A percentile compares a stretch with the other conserved stretches of the same genome.
Conservation (phyloP, 2,888 invertebrate species). For the Sycophila texana region DNA sequence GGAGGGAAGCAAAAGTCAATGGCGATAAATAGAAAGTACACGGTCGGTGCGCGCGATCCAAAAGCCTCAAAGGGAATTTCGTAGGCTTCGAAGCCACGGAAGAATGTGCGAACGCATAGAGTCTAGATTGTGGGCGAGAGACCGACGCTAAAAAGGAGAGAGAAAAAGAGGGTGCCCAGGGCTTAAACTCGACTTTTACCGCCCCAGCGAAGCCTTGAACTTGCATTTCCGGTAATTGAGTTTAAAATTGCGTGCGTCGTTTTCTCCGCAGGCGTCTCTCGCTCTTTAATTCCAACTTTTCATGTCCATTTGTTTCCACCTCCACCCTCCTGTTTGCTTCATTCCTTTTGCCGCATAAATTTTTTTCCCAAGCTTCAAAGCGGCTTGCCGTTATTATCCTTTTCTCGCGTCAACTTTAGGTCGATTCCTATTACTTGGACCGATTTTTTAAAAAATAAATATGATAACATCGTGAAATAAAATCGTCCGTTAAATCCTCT, state of each 20-base stretch:
- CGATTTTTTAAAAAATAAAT: neutral
- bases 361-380: conserved; percentile 37
- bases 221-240: conserved; percentile 54
- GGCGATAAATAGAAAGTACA: neutral
- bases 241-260: conserved; percentile 53
- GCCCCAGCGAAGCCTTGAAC: conserved; percentile 51
- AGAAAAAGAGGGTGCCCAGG: conserved; percentile 7
- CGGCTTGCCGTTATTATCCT: neutral
- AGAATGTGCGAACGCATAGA: conserved; percentile 37
- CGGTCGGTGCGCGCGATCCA: neutral
- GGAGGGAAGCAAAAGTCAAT: neutral
- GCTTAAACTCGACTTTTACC: conserved; percentile 37
- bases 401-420: neutral
- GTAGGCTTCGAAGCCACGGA: conserved; percentile 22
- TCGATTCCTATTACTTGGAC: conserved; percentile 28
- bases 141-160: neutral
- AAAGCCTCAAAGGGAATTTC: conserved; percentile 50
- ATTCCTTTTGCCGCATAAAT: conserved; percentile 33
- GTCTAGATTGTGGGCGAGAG: neutral
- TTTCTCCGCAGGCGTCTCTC: conserved; percentile 21
- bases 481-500: too few relatives aligned
- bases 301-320: conserved; percentile 39
- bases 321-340: neutral
- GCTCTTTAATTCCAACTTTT: conserved; percentile 29
- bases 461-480: too few relatives aligned